Evolutionary conservation across 1,140 invertebrate species (phyloP).

Genomic region (Pentalonia nigronervosa): DNA sequence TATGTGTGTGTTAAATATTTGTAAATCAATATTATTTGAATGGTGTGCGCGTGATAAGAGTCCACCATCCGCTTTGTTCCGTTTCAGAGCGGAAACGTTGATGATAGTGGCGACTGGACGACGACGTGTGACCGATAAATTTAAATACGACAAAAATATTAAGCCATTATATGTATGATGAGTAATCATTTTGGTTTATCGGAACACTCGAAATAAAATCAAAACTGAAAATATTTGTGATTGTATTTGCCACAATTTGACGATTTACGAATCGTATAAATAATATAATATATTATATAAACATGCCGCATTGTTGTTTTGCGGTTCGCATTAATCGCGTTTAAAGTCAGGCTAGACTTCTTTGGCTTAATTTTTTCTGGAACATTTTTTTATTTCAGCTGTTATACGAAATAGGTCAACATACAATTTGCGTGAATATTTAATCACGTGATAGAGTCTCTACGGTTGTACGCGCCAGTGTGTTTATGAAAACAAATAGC

Average conservation of each 20-base stretch:
- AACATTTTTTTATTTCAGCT: neutral
- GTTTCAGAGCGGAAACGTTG: slow-evolving; percentile 19
- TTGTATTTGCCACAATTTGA: neutral
- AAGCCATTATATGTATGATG: neutral
- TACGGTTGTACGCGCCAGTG: neutral
- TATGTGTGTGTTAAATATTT: neutral
- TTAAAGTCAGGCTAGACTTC: neutral
- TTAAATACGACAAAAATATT: neutral
- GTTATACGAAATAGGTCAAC: neutral
- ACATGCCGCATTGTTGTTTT: neutral
- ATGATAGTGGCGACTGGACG: neutral
- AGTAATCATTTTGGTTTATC: neutral
- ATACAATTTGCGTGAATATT: neutral
- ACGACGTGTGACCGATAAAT: neutral
- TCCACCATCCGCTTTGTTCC: slow-evolving; percentile 20
- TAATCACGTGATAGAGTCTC: neutral
- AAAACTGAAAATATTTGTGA: neutral
- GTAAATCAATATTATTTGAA: slow-evolving; percentile 12
- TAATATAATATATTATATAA: neutral
- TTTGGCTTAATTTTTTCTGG: neutral
- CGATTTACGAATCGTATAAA: neutral
- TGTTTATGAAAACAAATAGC: neutral
- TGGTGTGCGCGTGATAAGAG: neutral
- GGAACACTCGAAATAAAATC: neutral
- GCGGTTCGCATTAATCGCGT: neutral